Evolutionary conservation across 2,888 invertebrate genomes (phyloP), one percentile per base, ranked within the genome.

Genomic region (Petrolisthes cinctipes): DNA sequence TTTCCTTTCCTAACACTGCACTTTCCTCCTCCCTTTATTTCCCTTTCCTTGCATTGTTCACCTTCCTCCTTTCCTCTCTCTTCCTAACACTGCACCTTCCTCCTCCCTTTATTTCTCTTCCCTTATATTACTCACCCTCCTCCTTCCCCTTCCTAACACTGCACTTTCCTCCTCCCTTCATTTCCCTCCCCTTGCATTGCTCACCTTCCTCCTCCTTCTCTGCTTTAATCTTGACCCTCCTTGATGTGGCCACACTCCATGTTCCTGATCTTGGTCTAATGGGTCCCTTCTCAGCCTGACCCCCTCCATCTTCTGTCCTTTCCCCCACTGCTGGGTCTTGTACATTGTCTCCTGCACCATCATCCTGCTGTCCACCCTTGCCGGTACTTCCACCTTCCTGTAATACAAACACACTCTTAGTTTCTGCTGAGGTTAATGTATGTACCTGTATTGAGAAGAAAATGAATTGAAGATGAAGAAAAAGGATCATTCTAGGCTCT

Each of bases 161-260:
- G 11, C 9, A 14, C 80, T n/a, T 20, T 80, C 80, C 56, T 53
- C 23, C 57, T 57, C 57, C 56, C 54, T n/a, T 20, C 14, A 17
- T 37, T 66, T 23, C 37, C 23, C 61, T 66, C 66, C 17, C 23
- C 23, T 68, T n/a, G 51, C 17, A 51, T 53, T 51, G 14, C 84
- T 83, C 73, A 89, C 90, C 90, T 88, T 90, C 90, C 51, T 89
- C 89, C 87, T 90, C 90, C 56, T 83, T 83, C 61, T 89, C 87
- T 5, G 86, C 85, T 73, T 85, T 87, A n/a, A 86, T 85, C 89
- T 89, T 90, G 37, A 86, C 85, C 79, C 84, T 89, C 5, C 89
- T 57, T 4, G 90, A 90, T 53, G 71, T 89, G 14, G 90, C 90
- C 23, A 90, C 83, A 73, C 90, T 89, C 90, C 90, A 90, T 20